A percentile compares a stretch with the other conserved stretches of the same genome.
Evolutionary conservation across 2,113 vertebrate species (phyloP).

Genomic region (Orientallactaga bullata): DNA sequence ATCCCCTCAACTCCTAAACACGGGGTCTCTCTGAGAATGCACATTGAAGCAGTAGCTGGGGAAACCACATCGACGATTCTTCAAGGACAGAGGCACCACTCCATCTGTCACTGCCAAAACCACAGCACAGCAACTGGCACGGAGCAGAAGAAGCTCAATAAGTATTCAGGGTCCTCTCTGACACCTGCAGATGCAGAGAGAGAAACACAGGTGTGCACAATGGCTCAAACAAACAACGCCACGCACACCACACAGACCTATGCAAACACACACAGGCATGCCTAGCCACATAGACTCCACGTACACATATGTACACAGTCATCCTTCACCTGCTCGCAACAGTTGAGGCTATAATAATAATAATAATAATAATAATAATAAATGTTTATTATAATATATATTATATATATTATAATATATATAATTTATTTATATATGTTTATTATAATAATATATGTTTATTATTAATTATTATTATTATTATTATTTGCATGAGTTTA

Average conservation of each 20-base stretch:
- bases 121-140: neutral
- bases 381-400: too few species aligned
- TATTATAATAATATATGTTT: too few species aligned
- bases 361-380: too few species aligned
- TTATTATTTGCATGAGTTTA: neutral
- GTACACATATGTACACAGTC: accelerated
- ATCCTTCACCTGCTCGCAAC: neutral
- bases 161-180: neutral
- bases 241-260: neutral
- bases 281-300: neutral
- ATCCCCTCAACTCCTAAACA: neutral
- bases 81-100: neutral
- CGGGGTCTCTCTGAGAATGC: neutral
- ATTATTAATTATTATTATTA: neutral
- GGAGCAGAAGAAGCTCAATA: neutral
- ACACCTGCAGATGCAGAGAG: neutral
- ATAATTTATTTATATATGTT: too few species aligned
- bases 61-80: neutral
- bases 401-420: too few species aligned
- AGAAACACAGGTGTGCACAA: neutral
- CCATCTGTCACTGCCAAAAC: neutral
- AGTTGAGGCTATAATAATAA: neutral
- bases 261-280: neutral
- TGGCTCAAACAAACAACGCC: neutral
- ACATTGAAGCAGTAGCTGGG: neutral